Evolutionary conservation across 1,140 invertebrate genomes (phyloP), one percentile per base, ranked within the genome.

Genomic region (Ylistrum balloti): DNA sequence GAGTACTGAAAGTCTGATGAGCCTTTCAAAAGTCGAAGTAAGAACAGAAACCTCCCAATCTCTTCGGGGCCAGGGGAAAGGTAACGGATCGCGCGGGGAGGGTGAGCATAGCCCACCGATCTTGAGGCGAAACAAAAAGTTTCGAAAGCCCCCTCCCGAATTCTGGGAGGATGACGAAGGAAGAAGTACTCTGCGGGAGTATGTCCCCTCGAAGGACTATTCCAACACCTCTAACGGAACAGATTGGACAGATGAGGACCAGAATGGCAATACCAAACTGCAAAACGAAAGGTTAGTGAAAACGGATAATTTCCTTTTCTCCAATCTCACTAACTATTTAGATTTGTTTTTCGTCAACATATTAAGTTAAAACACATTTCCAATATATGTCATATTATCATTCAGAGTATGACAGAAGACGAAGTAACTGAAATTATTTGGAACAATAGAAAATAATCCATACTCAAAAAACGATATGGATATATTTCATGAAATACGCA

Each of bases 61-160:
- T 74, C 56, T 74, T 28, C 56, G 56, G 56, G 56, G 28, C 56
- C 56, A 74, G 56, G 56, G 56, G 22, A 74, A 74, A n/a, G 56
- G 56, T 74, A 28, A 28, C 56, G 56, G 56, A 74, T 28, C 28
- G n/a, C 56, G n/a, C 0, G 56, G 56, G 56, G 56, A n/a, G 56
- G 56, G 56, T 1, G 22, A 74, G n/a, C 56, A n/a, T 28, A 74
- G 56, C 56, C 56, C 56, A 28, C 56, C 56, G 17, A n/a, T n/a
- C n/a, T n/a, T n/a, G n/a, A n/a, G 56, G n/a, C 56, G 56, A 74
- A 74, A 74, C 56, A 74, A 74, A 74, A 74, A 74, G 56, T 74
- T 74, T 74, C 56, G 56, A 28, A 74, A 74, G 5, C 56, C 56
- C 5, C 28, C 56, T 74, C 56, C 56, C 17, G 56, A 74, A 74